Evolutionary conservation across 2,888 invertebrate species (phyloP).

Genomic region (Xestia ashworthii): DNA sequence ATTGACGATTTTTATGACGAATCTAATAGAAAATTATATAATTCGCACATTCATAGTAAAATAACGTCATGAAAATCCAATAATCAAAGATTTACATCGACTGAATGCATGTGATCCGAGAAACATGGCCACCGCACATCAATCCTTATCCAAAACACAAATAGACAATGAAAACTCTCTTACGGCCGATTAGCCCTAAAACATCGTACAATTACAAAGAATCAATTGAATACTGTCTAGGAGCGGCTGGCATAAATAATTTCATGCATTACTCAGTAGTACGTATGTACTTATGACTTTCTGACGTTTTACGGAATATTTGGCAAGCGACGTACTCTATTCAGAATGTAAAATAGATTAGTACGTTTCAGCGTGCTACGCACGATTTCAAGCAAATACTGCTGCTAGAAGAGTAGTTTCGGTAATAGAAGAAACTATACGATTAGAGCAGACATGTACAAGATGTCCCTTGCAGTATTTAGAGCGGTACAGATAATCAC

Average conservation of each 20-base stretch:
- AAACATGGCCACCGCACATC: slow-evolving; percentile 89
- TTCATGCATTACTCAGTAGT: slow-evolving; percentile 89
- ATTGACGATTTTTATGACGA: slow-evolving; percentile 74
- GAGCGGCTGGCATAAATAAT: slow-evolving; percentile 87
- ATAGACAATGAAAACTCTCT: slow-evolving; percentile 85
- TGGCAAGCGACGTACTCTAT: slow-evolving; percentile 89
- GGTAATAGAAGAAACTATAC: slow-evolving; percentile 80
- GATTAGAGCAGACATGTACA: slow-evolving; percentile 89
- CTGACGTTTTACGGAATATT: slow-evolving; percentile 91
- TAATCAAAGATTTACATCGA: slow-evolving; percentile 80
- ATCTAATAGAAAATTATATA: slow-evolving; percentile 84
- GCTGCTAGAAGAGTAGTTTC: slow-evolving; percentile 75
- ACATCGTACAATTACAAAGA: slow-evolving; percentile 82
- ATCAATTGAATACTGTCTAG: slow-evolving; percentile 85
- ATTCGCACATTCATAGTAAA: slow-evolving; percentile 81
- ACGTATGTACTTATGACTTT: slow-evolving; percentile 90
- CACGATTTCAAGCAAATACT: slow-evolving; percentile 76
- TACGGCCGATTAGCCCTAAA: slow-evolving; percentile 76
- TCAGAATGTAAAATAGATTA: slow-evolving; percentile 83
- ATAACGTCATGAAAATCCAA: slow-evolving; percentile 81
- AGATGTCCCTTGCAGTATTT: slow-evolving; percentile 93
- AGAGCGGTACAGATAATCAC: slow-evolving; percentile 91
- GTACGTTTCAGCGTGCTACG: slow-evolving; percentile 81
- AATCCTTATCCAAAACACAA: slow-evolving; percentile 85
- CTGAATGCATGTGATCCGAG: slow-evolving; percentile 88